Percentiles rank a stretch among this genome's conserved stretches.
Conservation (phyloP, 1,140 invertebrate genomes). For the Cecropterus lyciades region DNA sequence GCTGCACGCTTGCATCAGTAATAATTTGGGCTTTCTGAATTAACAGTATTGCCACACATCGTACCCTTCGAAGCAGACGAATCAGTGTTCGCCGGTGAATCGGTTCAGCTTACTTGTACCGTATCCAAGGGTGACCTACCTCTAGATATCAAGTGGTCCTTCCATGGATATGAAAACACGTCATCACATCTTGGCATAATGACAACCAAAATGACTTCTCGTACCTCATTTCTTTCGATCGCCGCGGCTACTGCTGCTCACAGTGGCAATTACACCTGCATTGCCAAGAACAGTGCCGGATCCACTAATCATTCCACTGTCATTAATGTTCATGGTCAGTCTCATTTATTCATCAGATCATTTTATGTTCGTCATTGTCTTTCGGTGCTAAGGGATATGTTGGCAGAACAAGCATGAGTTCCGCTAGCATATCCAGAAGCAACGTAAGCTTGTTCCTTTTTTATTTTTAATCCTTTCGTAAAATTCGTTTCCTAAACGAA, state of each 20-base stretch:
- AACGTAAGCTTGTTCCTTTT: slow-evolving; percentile 60
- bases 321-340: slow-evolving; percentile 90
- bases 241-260: slow-evolving; percentile 91
- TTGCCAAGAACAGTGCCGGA: slow-evolving; percentile 90
- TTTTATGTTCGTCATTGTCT: slow-evolving; percentile 55
- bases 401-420: slow-evolving; percentile 73
- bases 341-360: slow-evolving; percentile 54
- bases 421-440: slow-evolving; percentile 53
- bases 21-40: slow-evolving; percentile 73
- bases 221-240: slow-evolving; percentile 91
- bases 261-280: slow-evolving; percentile 92
- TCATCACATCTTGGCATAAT: slow-evolving; percentile 88
- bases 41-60: slow-evolving; percentile 91
- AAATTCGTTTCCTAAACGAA: slow-evolving; percentile 64
- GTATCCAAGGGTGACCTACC: slow-evolving; percentile 92
- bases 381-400: slow-evolving; percentile 53
- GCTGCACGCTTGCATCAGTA: slow-evolving; percentile 75
- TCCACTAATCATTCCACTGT: slow-evolving; percentile 88
- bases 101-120: slow-evolving; percentile 90
- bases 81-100: slow-evolving; percentile 91
- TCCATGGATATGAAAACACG: slow-evolving; percentile 88
- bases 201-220: slow-evolving; percentile 90
- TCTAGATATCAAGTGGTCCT: slow-evolving; percentile 90
- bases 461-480: slow-evolving; percentile 52
- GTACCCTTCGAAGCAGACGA: slow-evolving; percentile 91